These are phyloP conservation scores for Stegodyphus dumicola DNA, from an alignment of 1,140 invertebrate genomes.

Conservation along the genomic window DNA sequence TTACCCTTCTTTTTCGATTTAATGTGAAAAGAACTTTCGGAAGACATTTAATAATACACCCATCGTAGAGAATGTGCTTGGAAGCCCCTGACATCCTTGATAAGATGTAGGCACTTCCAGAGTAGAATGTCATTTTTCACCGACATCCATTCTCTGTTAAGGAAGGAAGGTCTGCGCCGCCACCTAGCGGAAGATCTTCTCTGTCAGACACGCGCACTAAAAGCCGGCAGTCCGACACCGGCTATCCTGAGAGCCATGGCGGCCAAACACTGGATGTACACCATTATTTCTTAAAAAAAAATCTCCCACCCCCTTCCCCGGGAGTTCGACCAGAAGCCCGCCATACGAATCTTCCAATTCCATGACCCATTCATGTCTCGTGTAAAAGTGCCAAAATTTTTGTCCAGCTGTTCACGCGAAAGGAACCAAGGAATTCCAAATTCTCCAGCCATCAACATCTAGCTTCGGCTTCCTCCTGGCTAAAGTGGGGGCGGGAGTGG, in stretches of 20 bases:
- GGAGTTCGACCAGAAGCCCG: neutral
- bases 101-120: slow-evolving; percentile 23
- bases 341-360: neutral
- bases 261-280: neutral
- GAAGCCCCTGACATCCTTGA: slow-evolving; percentile 1
- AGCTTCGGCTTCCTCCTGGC: no score
- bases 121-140: slow-evolving; percentile 47
- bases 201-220: slow-evolving; percentile 43
- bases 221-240: slow-evolving; percentile 37
- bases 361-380: neutral
- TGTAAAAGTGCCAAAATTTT: no score
- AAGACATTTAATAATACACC: neutral
- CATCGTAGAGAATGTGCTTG: neutral
- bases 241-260: slow-evolving; percentile 27
- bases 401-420: no score
- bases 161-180: neutral
- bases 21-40: no score
- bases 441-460: no score
- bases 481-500: no score
- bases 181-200: slow-evolving; percentile 25
- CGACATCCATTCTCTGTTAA: neutral
- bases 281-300: neutral
- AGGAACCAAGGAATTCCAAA: no score
- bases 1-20: no score
- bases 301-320: neutral